Evolutionary conservation across 2,113 vertebrate species (phyloP).

Genomic region (Takifugu bimaculatus): DNA sequence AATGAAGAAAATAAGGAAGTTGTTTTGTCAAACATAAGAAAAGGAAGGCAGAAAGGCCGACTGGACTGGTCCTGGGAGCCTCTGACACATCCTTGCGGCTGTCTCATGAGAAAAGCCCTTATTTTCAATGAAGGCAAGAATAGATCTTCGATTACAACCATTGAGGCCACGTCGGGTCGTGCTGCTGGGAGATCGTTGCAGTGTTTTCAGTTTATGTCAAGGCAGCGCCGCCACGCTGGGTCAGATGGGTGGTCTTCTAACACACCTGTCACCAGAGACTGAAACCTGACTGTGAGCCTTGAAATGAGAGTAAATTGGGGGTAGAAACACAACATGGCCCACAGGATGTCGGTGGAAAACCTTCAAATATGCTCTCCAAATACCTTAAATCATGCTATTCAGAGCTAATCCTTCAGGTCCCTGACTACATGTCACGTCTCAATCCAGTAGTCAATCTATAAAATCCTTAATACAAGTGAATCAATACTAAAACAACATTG

Average conservation of each 20-base stretch:
- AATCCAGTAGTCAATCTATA: neutral
- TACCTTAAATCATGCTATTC: neutral
- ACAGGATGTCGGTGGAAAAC: neutral
- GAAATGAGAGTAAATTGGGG: conserved; percentile 19
- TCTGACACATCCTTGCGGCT: conserved; percentile 38
- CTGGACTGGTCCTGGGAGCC: conserved; percentile 23
- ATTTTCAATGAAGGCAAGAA: conserved; percentile 49
- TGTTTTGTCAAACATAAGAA: conserved; percentile 34
- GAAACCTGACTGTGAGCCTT: conserved; percentile 36
- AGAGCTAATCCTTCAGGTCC: conserved; percentile 25
- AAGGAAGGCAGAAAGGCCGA: conserved; percentile 15
- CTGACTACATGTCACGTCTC: conserved; percentile 9
- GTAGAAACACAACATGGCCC: neutral
- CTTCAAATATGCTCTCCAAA: conserved; percentile 11
- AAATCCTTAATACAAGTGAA: conserved; percentile 18
- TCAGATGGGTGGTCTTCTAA: conserved; percentile 34
- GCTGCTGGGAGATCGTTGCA: conserved; percentile 5
- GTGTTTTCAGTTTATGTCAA: conserved; percentile 35
- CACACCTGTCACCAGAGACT: conserved; percentile 17
- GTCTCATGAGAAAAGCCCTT: conserved; percentile 54
- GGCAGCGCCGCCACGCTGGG: conserved; percentile 17
- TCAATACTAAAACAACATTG: conserved; percentile 18
- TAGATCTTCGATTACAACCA: conserved; percentile 48
- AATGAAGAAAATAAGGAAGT: conserved; percentile 4
- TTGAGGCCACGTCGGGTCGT: conserved; percentile 12